Conservation (phyloP, 2,113 vertebrate species). For the Taurulus bubalis region DNA sequence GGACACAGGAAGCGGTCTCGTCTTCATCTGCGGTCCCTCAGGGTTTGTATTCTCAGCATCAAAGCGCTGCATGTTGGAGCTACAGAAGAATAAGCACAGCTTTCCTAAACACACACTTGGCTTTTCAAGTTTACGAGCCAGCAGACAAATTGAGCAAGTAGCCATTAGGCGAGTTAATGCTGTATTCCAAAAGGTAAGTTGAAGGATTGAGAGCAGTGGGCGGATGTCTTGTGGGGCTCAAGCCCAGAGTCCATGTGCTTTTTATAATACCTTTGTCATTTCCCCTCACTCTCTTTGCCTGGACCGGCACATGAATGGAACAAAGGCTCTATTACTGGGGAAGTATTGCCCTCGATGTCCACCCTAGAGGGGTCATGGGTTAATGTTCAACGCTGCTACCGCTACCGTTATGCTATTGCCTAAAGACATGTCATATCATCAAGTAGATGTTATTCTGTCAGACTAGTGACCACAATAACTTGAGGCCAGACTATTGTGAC, state of each 20-base stretch:
- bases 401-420: background rate
- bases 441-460: too few relatives aligned
- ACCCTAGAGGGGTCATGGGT: background rate
- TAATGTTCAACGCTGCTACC: background rate
- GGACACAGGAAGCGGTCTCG: constrained; percentile 64
- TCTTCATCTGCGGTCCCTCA: constrained; percentile 48
- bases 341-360: background rate
- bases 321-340: background rate
- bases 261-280: background rate
- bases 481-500: too few relatives aligned
- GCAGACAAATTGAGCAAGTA: constrained; percentile 13
- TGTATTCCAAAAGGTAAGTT: background rate
- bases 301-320: background rate
- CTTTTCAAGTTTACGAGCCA: constrained; percentile 24
- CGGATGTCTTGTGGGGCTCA: background rate
- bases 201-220: background rate
- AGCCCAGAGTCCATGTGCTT: background rate
- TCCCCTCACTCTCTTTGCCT: background rate
- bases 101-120: constrained; percentile 41
- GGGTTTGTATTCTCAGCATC: constrained; percentile 57
- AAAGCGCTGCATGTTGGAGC: constrained; percentile 49
- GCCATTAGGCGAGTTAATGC: background rate
- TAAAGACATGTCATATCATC: background rate
- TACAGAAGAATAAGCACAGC: constrained; percentile 39
- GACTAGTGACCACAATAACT: too few relatives aligned